Base-by-base conservation (phyloP, 2,888 invertebrate species). In the Halictus ligatus region DNA sequence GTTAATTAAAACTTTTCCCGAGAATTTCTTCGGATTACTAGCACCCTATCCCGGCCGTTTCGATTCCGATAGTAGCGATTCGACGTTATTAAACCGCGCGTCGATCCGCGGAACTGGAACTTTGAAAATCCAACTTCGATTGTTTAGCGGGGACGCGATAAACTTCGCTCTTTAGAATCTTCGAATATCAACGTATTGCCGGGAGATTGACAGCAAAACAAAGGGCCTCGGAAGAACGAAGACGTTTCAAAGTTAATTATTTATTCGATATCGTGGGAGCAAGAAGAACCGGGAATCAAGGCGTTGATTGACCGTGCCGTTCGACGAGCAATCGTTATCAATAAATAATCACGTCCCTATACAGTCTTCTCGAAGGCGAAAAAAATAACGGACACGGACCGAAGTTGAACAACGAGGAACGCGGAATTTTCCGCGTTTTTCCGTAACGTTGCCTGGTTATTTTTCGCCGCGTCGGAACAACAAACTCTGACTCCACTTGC, bases 1-100 rank as follows among this genome's bases (percentile, higher is more conserved):
- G 85, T 85, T 85, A 85, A 85, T 85, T 85, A 85, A 85, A 85
- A 85, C 85, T 85, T 85, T 80, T 74, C 76, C 46, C 35, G 77
- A n/a, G 86, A 85, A 67, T 85, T 85, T 75, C 85, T 85, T 77
- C 74, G 75, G 77, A 74, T 85, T 85, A 75, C 74, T 80, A 73
- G 71, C 72, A 48, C 58, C n/a, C 58, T 54, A 75, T 84, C 71
- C 74, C 72, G 25, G 60, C 64, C 78, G 40, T 72, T 78, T 25
- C 85, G 71, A 46, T 71, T 64, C 48, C 50, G 78, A 71, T 78
- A 75, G 69, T 78, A 75, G 75, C 69, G 75, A 72, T 46, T 64
- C 78, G 77, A 48, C 84, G 78, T 84, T 77, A 84, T 84, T 84
- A 74, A 84, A 78, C 84, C 78, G 58, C 50, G 40, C 50, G 64